Evolutionary conservation across 2,113 vertebrate species (phyloP).

Genomic region (Pelecanus crispus): DNA sequence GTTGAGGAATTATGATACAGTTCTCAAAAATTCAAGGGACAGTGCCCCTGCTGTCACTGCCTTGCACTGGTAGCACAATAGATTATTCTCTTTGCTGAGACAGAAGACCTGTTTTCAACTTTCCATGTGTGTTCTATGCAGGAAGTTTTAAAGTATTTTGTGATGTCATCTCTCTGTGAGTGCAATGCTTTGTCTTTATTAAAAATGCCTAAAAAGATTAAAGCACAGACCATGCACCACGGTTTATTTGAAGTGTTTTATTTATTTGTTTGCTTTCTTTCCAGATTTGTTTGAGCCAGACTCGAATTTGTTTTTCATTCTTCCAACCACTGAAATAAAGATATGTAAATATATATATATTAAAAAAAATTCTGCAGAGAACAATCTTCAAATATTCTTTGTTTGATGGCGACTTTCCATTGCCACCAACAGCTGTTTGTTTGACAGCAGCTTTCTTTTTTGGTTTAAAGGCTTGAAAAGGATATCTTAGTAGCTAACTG

Average conservation of each 20-base stretch:
- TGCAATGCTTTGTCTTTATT: neutral
- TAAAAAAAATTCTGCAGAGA: neutral
- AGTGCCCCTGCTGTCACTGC: neutral
- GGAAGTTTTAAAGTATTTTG: neutral
- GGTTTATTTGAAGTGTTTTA: neutral
- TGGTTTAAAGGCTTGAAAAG: neutral
- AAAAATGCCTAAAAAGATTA: neutral
- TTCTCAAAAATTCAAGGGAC: neutral
- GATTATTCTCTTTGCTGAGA: neutral
- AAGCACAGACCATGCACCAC: neutral
- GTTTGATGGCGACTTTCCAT: neutral
- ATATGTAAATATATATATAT: neutral
- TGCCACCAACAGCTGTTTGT: neutral
- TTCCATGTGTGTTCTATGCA: neutral
- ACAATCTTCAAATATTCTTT: neutral
- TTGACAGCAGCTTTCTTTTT: neutral
- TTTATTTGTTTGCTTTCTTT: neutral
- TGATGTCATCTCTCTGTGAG: neutral
- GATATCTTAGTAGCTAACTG: neutral
- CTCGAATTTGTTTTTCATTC: neutral
- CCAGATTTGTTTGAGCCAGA: neutral
- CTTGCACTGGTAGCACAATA: neutral
- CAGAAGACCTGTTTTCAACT: neutral
- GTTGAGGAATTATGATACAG: neutral
- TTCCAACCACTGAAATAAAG: neutral